Evolutionary conservation across 1,140 invertebrate species (phyloP).

Genomic region (Drosophila nigrodunni): DNA sequence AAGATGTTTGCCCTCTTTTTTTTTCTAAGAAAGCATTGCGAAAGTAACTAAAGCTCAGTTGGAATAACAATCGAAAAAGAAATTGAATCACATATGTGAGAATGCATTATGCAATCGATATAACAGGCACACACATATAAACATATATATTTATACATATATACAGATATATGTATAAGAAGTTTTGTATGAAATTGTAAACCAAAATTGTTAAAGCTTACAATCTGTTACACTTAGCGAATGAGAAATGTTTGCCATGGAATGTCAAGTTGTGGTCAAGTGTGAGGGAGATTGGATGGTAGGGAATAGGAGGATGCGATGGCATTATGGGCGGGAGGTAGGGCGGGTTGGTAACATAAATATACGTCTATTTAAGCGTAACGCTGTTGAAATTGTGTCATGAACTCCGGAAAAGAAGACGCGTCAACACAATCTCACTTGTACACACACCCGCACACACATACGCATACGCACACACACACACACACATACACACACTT

Average conservation of each 20-base stretch:
- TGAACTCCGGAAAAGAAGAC: constrained; percentile 56
- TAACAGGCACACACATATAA: too few relatives aligned
- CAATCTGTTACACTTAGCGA: constrained; percentile 26
- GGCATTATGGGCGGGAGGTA: too few relatives aligned
- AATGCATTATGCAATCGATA: too few relatives aligned
- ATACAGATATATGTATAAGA: neutral
- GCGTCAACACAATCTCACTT: constrained; percentile 44
- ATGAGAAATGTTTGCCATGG: constrained; percentile 27
- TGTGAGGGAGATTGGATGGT: neutral
- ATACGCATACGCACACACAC: neutral
- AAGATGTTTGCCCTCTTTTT: too few relatives aligned
- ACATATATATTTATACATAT: neutral
- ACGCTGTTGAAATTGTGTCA: constrained; percentile 59
- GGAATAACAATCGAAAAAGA: too few relatives aligned
- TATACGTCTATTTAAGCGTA: constrained; percentile 57
- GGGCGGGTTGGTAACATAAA: constrained; percentile 33
- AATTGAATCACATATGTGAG: too few relatives aligned
- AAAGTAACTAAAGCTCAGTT: too few relatives aligned
- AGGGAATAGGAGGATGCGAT: neutral
- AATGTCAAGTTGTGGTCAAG: neutral
- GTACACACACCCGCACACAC: constrained; percentile 1
- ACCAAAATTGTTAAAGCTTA: constrained; percentile 15
- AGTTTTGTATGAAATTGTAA: constrained; percentile 16
- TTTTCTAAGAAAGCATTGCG: too few relatives aligned
- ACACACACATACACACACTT: neutral